Percentiles rank a stretch among this genome's conserved stretches.
These are phyloP conservation scores for Melierax canorus DNA, from an alignment of 2,113 vertebrate species.

Conservation along the genomic window DNA sequence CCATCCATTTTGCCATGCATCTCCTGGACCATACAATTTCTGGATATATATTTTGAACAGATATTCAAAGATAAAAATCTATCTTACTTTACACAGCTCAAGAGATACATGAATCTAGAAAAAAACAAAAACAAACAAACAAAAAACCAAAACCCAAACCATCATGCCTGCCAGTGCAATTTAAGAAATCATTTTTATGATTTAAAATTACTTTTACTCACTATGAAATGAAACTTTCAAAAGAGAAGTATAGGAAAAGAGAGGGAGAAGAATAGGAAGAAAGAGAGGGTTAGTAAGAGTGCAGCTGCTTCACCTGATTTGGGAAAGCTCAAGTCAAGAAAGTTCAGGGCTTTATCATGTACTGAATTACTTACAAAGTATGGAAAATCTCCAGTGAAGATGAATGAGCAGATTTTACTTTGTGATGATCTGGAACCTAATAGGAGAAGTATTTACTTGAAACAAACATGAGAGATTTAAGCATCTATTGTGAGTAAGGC, in stretches of 20 bases:
- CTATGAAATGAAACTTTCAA: background rate
- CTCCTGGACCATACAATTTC: background rate
- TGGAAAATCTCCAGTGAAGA: background rate
- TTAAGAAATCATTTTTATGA: background rate
- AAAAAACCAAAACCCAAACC: background rate
- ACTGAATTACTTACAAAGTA: background rate
- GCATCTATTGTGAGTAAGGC: background rate
- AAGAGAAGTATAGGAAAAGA: background rate
- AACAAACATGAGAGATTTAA: background rate
- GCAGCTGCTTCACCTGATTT: background rate
- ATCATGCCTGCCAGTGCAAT: background rate
- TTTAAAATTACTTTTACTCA: background rate
- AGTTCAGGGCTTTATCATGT: background rate
- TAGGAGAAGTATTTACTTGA: background rate
- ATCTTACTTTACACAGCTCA: background rate
- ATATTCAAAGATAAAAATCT: background rate
- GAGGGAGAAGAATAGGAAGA: background rate
- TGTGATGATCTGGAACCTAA: background rate
- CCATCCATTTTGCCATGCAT: background rate
- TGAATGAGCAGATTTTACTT: background rate
- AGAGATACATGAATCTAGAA: background rate
- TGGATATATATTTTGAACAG: background rate
- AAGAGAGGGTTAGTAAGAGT: background rate
- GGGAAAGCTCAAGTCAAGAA: background rate
- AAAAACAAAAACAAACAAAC: too few species aligned